Evolutionary conservation across 2,888 invertebrate species (phyloP).

Genomic region (Melinaea marsaeus): DNA sequence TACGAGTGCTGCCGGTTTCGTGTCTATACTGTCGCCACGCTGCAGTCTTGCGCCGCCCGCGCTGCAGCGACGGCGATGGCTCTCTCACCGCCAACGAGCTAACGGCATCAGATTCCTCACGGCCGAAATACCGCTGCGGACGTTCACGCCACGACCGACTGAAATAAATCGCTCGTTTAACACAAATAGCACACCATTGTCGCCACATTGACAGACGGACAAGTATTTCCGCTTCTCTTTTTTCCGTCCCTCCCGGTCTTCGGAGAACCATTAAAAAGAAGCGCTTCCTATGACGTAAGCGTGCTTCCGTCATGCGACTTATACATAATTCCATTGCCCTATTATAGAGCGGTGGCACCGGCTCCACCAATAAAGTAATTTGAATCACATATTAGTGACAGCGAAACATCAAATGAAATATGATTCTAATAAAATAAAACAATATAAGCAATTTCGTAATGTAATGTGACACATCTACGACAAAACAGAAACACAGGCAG

Average conservation of each 20-base stretch:
- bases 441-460: slow-evolving; percentile 1
- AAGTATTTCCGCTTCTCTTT: slow-evolving; percentile 71
- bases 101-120: slow-evolving; percentile 73
- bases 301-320: slow-evolving; percentile 42
- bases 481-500: too few species aligned
- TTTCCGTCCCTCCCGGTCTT: slow-evolving; percentile 42
- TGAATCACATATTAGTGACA: slow-evolving; percentile 40
- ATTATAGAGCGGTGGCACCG: slow-evolving; percentile 39
- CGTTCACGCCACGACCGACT: slow-evolving; percentile 74
- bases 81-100: slow-evolving; percentile 49
- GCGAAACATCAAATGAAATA: slow-evolving; percentile 40
- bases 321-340: slow-evolving; percentile 44
- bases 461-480: slow-evolving; percentile 7
- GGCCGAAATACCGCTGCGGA: slow-evolving; percentile 74
- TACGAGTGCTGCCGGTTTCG: slow-evolving; percentile 35
- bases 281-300: slow-evolving; percentile 57
- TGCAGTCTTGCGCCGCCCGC: slow-evolving; percentile 30
- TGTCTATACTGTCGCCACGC: slow-evolving; percentile 35
- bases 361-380: slow-evolving; percentile 44
- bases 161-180: slow-evolving; percentile 76
- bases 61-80: slow-evolving; percentile 29
- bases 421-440: slow-evolving; percentile 25
- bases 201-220: slow-evolving; percentile 70
- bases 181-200: slow-evolving; percentile 75
- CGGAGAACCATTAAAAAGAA: slow-evolving; percentile 31